Evolutionary conservation across 2,797 vertebrate species (phyloP).

Genomic region (Propithecus deckenii): DNA sequence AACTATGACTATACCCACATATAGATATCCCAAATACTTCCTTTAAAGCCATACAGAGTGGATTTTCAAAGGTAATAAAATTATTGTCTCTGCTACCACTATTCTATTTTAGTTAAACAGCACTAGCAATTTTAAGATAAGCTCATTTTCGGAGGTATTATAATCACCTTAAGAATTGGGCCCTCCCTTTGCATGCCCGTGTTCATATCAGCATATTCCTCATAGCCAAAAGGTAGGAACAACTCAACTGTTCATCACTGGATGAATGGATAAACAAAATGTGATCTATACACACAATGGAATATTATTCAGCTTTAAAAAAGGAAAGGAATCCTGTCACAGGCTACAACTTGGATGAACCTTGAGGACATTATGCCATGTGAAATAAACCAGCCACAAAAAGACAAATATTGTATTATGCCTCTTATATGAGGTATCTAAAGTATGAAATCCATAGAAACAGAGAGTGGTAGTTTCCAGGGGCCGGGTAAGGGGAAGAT

Average conservation of each 20-base stretch:
- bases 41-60: not conserved
- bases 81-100: not conserved
- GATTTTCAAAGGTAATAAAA: not conserved
- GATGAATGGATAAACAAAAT: not conserved
- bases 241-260: not conserved
- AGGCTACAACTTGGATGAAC: not conserved
- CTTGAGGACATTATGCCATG: not conserved
- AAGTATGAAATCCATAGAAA: not conserved
- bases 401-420: not conserved
- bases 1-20: not conserved
- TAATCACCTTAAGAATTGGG: not conserved
- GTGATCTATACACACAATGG: not conserved
- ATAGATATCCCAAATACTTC: not conserved
- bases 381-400: not conserved
- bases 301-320: not conserved
- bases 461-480: not conserved
- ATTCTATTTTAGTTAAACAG: not conserved
- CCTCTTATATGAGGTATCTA: not conserved
- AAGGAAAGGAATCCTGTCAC: not conserved
- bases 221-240: not conserved
- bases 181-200: not conserved
- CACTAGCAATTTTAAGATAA: not conserved
- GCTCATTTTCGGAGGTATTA: not conserved
- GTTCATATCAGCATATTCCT: not conserved
- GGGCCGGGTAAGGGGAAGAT: not conserved